A percentile compares a stretch with the other conserved stretches of the same genome.
phyloP scores from a whole-genome alignment of 2,888 invertebrate genomes.

The Elaeidobius kamerunicus region DNA sequence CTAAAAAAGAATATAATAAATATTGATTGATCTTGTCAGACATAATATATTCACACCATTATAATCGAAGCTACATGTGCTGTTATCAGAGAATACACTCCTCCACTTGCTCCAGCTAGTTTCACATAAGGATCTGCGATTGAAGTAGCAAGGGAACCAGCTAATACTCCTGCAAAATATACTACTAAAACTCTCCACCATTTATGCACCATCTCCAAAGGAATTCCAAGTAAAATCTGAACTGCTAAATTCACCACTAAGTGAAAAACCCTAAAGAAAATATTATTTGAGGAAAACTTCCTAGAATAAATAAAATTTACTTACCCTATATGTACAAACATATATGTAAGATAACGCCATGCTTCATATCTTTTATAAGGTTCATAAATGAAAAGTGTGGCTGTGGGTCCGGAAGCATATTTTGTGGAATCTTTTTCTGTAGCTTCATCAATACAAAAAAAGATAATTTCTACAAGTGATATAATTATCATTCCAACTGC shows the following conservation, averaged over 20 bases:
- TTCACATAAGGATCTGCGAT: conserved; percentile 76
- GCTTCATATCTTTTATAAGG: conserved; percentile 81
- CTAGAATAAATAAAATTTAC: too few relatives aligned
- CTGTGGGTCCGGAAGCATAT: conserved; percentile 56
- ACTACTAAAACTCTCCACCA: conserved; percentile 90
- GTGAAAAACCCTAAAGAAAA: conserved; percentile 68
- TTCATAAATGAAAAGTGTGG: conserved; percentile 80
- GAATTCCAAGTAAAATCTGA: conserved; percentile 89
- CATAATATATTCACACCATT: conserved; percentile 56
- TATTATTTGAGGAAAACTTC: not conserved
- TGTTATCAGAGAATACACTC: conserved; percentile 90
- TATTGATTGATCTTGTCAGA: not conserved
- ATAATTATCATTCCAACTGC: conserved; percentile 88
- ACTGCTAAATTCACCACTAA: conserved; percentile 88
- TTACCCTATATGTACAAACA: conserved; percentile 93
- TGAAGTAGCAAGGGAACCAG: conserved; percentile 84
- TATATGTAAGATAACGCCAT: conserved; percentile 94
- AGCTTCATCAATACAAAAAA: conserved; percentile 54
- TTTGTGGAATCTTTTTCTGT: conserved; percentile 45
- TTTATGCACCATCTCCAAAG: conserved; percentile 94
- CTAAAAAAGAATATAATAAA: conserved; percentile 50
- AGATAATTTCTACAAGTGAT: conserved; percentile 80
- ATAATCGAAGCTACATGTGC: conserved; percentile 92
- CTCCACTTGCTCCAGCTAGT: conserved; percentile 92
- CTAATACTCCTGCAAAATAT: conserved; percentile 80